Conservation (phyloP, 2,888 invertebrate genomes). For the Caenorhabditis angaria region DNA sequence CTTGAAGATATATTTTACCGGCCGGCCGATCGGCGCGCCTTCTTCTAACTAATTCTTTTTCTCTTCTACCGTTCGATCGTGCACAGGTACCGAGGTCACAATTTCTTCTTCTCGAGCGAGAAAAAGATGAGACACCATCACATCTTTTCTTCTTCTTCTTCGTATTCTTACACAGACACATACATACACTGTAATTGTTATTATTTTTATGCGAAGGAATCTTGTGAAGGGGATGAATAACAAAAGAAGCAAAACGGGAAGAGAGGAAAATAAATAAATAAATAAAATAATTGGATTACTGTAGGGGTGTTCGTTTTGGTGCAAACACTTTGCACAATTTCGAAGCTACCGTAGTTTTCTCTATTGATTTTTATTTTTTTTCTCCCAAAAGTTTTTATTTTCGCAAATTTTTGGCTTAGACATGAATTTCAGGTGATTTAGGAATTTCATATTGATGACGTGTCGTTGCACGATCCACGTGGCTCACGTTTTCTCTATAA, state of each 20-base stretch:
- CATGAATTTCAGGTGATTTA: constrained; percentile 7
- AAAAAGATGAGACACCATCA: constrained; percentile 12
- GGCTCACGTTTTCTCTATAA: too few species aligned
- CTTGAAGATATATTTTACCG: background rate
- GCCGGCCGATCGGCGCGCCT: constrained; percentile 3
- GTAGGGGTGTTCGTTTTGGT: background rate
- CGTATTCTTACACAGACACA: constrained; percentile 7
- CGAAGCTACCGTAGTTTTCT: background rate
- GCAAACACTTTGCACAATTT: background rate
- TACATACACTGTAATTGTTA: constrained; percentile 44
- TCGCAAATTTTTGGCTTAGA: constrained; percentile 6
- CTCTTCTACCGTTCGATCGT: constrained; percentile 43
- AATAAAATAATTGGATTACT: background rate
- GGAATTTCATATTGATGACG: too few species aligned
- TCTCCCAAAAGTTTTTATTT: background rate
- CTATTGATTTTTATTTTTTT: background rate
- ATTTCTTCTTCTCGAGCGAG: constrained; percentile 41
- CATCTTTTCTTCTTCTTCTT: constrained; percentile 18
- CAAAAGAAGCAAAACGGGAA: background rate
- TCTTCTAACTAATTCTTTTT: constrained; percentile 30
- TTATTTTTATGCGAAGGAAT: constrained; percentile 30
- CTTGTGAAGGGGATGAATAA: background rate
- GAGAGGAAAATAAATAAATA: background rate
- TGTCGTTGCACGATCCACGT: too few species aligned
- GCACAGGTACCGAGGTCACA: constrained; percentile 53